Conservation (phyloP, 2,797 vertebrate species). For the Xiphorhynchus erythropygius region DNA sequence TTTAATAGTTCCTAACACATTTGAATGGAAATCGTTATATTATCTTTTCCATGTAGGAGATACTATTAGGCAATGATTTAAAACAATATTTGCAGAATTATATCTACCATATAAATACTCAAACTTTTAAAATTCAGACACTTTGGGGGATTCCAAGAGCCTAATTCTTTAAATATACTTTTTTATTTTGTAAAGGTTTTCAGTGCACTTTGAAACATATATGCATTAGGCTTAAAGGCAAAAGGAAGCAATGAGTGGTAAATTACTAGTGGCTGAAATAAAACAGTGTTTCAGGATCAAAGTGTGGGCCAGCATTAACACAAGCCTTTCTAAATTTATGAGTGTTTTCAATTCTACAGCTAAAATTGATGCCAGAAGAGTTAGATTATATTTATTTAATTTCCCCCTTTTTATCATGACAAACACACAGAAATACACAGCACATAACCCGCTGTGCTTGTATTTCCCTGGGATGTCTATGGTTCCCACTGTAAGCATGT, state of each 20-base stretch:
- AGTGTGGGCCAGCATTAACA: conserved; percentile 49
- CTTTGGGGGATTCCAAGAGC: background rate
- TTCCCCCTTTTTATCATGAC: conserved; percentile 26
- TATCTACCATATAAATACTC: background rate
- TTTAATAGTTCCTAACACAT: conserved; percentile 65
- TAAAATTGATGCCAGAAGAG: conserved; percentile 66
- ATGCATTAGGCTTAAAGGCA: conserved; percentile 39
- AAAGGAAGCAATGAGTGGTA: conserved; percentile 59
- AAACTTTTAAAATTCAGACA: background rate
- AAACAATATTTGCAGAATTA: background rate
- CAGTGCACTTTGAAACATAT: conserved; percentile 57
- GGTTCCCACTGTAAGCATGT: background rate
- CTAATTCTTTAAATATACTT: background rate
- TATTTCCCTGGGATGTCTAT: background rate
- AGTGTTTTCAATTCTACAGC: conserved; percentile 57
- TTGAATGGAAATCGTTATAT: conserved; percentile 58
- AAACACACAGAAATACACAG: background rate
- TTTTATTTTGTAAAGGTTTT: conserved; percentile 10
- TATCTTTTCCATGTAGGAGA: conserved; percentile 51
- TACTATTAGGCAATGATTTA: background rate
- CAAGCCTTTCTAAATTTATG: conserved; percentile 47
- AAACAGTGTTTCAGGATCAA: conserved; percentile 68
- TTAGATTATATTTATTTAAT: conserved; percentile 63
- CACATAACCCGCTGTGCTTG: background rate
- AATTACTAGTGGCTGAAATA: conserved; percentile 65